Evolutionary conservation across 1,140 invertebrate species (phyloP).

Genomic region (Vanessa atalanta): DNA sequence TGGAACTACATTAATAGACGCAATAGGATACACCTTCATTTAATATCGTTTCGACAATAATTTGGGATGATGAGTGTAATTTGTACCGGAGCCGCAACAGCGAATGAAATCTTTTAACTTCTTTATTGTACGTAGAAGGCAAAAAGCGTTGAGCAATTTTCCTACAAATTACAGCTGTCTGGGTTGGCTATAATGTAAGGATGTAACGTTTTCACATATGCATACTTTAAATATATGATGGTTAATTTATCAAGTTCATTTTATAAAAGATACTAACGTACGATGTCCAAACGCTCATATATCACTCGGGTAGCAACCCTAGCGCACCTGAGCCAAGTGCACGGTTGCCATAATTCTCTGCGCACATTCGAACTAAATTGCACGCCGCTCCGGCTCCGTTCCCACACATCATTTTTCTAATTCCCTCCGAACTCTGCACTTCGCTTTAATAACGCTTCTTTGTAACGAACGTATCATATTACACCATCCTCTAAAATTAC

Average conservation of each 20-base stretch:
- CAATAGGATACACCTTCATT: conserved; percentile 71
- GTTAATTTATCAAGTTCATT: conserved; percentile 2
- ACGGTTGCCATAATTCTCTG: conserved; percentile 74
- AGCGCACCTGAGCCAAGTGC: conserved; percentile 54
- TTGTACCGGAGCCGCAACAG: conserved; percentile 46
- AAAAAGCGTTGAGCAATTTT: conserved; percentile 55
- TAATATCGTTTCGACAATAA: conserved; percentile 72
- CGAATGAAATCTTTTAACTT: conserved; percentile 41
- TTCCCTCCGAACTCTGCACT: conserved; percentile 67
- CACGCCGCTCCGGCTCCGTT: conserved; percentile 63
- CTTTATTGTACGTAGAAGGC: conserved; percentile 37
- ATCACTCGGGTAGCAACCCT: conserved; percentile 50
- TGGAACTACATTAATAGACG: conserved; percentile 73
- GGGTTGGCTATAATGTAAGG: conserved; percentile 27
- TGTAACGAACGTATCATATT: conserved; percentile 45
- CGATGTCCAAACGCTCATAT: conserved; percentile 31
- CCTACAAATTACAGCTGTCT: conserved; percentile 47
- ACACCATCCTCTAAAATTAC: conserved; percentile 28
- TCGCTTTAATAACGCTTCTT: conserved; percentile 62
- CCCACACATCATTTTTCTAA: conserved; percentile 79
- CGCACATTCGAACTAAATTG: conserved; percentile 72
- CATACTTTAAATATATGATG: not conserved
- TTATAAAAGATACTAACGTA: conserved; percentile 8
- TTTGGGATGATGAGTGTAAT: conserved; percentile 73
- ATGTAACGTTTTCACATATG: conserved; percentile 23